Base-by-base conservation (phyloP, 2,888 invertebrate genomes). In the Lycocerus yunnanus region DNA sequence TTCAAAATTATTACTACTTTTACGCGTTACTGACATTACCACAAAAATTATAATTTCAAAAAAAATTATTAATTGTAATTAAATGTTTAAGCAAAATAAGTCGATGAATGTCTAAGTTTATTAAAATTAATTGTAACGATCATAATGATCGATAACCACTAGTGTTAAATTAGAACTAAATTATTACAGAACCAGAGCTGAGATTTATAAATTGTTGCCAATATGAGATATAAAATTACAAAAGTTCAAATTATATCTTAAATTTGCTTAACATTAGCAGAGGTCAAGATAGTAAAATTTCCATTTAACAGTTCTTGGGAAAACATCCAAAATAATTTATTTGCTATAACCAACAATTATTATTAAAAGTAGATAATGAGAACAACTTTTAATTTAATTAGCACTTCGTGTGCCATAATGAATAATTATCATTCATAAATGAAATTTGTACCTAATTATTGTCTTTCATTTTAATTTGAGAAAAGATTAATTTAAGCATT, bases 1-100 rank as follows among this genome's bases (percentile, higher is more conserved):
- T n/a, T 43, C 43, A 43, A 43, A 43, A 63, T 63, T 63, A n/a
- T 6, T n/a, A 63, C 61, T 18, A 13, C 13, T 20, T 63, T 63
- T 63, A 20, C 61, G n/a, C 61, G 61, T 63, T 63, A 63, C 20
- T 63, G 61, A 63, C 61, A 63, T 63, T 63, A 63, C 61, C 61
- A 63, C 61, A 63, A 59, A 9, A n/a, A n/a, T n/a, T n/a, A 43
- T 43, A 43, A 43, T 43, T 43, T n/a, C n/a, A n/a, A n/a, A n/a
- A n/a, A n/a, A n/a, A n/a, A n/a, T 4, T 24, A 43, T 6, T n/a
- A 43, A 43, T 2, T n/a, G n/a, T n/a, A 43, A 43, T 43, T n/a
- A 43, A 43, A 43, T n/a, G 6, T n/a, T 43, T 6, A n/a, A 6
- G 1, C 43, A 43, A n/a, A 27, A n/a, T 6, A n/a, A n/a, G 43